Base-by-base conservation (phyloP, 2,113 vertebrate genomes). In the Eclectus roratus region DNA sequence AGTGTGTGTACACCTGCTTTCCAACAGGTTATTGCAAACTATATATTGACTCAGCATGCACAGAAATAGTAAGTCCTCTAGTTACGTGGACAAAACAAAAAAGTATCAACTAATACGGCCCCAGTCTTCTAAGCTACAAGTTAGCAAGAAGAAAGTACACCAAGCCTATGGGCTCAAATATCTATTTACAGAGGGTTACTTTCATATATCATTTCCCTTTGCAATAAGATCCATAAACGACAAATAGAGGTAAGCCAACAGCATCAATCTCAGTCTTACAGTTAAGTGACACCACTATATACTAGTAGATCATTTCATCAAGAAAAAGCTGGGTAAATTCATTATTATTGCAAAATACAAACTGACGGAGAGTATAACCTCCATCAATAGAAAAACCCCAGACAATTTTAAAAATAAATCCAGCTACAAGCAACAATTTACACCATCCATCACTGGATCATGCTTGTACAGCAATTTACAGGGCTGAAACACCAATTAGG, bases 81-180 rank as follows among this genome's bases (percentile, higher is more conserved):
- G 0, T 66, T 78, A 47, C 0, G 0, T 7, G 12, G 29, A 18
- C 44, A 68, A 72, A 85, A 24, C 21, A 80, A 35, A 56, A 8
- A 47, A 9, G 2, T 4, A 23, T 10, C 7, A 56, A 21, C 18
- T 21, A 60, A 53, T 15, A 56, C 63, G 52, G 18, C 17, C 27
- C 24, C 28, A 77, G 49, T 13, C 29, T 49, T 53, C 24, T 4
- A 47, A 69, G 52, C 19, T 58, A 61, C 18, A 55, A 65, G 35
- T 37, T 28, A 76, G 37, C 24, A 84, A 73, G 33, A 56, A 88
- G 9, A 72, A 93, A 66, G 29, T 20, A 61, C 29, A 11, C 24
- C 79, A 33, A 86, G 11, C 20, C 33, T 29, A 27, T 29, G 16
- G 19, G 39, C 61, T 81, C 76, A 63, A 17, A 29, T 18, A 41